These are phyloP conservation scores for Agrochola lychnidis DNA, from an alignment of 2,888 invertebrate species.

Conservation along the genomic window DNA sequence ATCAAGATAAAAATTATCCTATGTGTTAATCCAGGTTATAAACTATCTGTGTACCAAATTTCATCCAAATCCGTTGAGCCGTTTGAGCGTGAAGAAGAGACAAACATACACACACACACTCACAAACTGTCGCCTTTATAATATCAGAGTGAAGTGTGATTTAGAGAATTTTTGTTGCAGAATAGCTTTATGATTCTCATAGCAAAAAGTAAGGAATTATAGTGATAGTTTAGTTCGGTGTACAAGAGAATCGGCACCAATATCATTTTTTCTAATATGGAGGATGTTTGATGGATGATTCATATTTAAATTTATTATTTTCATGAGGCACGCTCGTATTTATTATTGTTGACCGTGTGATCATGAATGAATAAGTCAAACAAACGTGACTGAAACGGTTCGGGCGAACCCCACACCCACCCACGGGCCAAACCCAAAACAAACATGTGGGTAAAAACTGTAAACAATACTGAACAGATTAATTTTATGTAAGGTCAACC, in stretches of 20 bases:
- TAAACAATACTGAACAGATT: conserved; percentile 2
- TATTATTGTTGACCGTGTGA: conserved; percentile 9
- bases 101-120: too few species aligned
- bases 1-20: too few species aligned
- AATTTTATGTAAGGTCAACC: neutral
- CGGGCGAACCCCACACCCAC: neutral
- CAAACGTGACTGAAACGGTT: conserved; percentile 5
- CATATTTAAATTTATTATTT: conserved; percentile 8
- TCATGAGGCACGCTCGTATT: conserved; percentile 4
- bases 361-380: conserved; percentile 22
- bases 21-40: too few species aligned
- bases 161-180: too few species aligned
- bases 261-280: neutral
- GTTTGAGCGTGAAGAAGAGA: too few species aligned
- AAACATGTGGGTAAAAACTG: conserved; percentile 1
- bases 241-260: neutral
- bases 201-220: too few species aligned
- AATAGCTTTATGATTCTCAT: too few species aligned
- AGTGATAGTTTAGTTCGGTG: too few species aligned
- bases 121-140: too few species aligned
- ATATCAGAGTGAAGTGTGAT: too few species aligned
- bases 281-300: conserved; percentile 3
- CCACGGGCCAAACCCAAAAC: neutral
- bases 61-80: too few species aligned
- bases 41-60: too few species aligned